Evolutionary conservation across 1,140 invertebrate species (phyloP), one percentile per base, ranked within the genome.

Genomic region (Trachymyrmex cornetzi): DNA sequence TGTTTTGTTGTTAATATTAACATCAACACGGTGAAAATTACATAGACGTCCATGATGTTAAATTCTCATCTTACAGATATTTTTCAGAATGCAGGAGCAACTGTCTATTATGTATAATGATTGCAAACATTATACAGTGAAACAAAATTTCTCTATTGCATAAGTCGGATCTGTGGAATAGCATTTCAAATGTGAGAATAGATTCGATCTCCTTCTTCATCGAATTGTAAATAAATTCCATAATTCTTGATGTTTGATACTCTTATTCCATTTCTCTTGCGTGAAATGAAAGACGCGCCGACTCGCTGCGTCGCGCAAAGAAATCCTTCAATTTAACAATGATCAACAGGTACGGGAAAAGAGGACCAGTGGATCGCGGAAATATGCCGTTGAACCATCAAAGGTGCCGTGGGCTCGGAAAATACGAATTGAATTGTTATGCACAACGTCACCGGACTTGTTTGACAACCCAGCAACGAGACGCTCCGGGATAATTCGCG

Each of bases 371-470:
- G 19, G 6, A 22, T 59, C 69, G 30, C 67, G 22, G 71, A 81
- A 81, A 30, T 50, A 59, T 69, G 24, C 44, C 16, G 27, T 57
- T 24, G 34, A 19, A 59, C 24, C 2, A 55, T 57, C 66, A 30
- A 24, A 34, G 19, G 11, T 63, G 22, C 6, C n/a, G 30, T n/a
- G 48, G 22, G 24, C n/a, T 50, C n/a, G 38, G 44, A 75, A 84
- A 84, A 50, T 75, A 84, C 38, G 34, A 22, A 80, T 67, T 38
- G 71, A 66, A 90, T 90, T 90, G 86, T 77, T 90, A 90, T 90
- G 81, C 89, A 55, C 55, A 19, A 48, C 85, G 57, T 22, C 59
- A 63, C 85, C 69, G 50, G 77, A 67, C 69, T 77, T 77, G 53
- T 71, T 48, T 48, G 57, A 87, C 81, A 84, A n/a, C 1, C 34